Percentiles rank a stretch among this genome's conserved stretches.
These are phyloP conservation scores for Vulpes lagopus DNA, from an alignment of 2,113 vertebrate genomes.

Conservation along the genomic window DNA sequence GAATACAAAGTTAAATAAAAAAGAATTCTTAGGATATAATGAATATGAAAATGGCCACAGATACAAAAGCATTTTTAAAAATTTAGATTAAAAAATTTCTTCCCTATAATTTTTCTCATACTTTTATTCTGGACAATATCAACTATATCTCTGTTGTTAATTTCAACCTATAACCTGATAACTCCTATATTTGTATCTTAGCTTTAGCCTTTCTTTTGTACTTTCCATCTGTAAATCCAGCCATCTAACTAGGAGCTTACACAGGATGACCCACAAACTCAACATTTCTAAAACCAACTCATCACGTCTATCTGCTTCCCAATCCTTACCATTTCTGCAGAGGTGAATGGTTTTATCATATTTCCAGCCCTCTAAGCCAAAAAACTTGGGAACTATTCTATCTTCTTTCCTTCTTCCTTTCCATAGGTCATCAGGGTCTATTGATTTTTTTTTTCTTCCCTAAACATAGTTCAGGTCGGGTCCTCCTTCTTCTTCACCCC, in stretches of 20 bases:
- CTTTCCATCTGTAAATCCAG: not conserved
- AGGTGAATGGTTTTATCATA: not conserved
- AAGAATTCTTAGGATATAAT: not conserved
- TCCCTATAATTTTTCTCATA: conserved; percentile 14
- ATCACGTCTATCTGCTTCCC: not conserved
- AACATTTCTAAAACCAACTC: not conserved
- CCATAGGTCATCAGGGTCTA: not conserved
- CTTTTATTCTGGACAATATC: not conserved
- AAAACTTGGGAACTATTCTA: not conserved
- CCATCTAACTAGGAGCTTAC: not conserved
- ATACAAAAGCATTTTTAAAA: not conserved
- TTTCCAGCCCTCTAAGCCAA: not conserved
- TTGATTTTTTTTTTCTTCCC: not conserved
- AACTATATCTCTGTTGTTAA: conserved; percentile 10
- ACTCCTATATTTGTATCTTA: not conserved
- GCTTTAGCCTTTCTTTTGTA: not conserved
- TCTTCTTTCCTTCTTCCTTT: not conserved
- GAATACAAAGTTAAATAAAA: not conserved
- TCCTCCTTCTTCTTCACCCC: not conserved
- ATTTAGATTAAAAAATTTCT: conserved; percentile 38
- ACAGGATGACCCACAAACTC: not conserved
- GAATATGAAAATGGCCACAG: conserved; percentile 32
- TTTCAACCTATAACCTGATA: not conserved
- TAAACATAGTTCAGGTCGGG: not conserved
- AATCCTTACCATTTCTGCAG: not conserved